Percentiles rank a stretch among this genome's conserved stretches.
These are phyloP conservation scores for Tor tambroides DNA, from an alignment of 2,113 vertebrate genomes.

Conservation along the genomic window DNA sequence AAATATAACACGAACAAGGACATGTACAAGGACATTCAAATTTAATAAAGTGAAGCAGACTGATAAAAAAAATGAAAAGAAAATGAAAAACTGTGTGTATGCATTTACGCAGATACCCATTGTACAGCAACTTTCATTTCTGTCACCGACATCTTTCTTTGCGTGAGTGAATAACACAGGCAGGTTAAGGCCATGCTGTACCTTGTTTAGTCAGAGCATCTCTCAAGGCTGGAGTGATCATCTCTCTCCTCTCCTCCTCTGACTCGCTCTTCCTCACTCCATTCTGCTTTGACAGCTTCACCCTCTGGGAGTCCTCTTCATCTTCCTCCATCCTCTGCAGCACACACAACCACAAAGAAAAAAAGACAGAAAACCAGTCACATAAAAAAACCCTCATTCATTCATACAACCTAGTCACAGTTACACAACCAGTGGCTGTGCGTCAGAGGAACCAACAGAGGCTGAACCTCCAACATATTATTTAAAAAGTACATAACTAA, in stretches of 20 bases:
- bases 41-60: background rate
- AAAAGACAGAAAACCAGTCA: background rate
- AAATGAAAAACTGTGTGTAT: background rate
- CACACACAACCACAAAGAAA: slow-evolving; percentile 30
- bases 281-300: slow-evolving; percentile 61
- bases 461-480: background rate
- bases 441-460: background rate
- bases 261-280: slow-evolving; percentile 68
- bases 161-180: background rate
- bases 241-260: slow-evolving; percentile 80
- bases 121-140: background rate
- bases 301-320: slow-evolving; percentile 57
- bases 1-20: background rate
- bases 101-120: background rate
- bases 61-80: background rate
- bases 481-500: background rate
- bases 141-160: slow-evolving; percentile 2
- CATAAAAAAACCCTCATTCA: background rate
- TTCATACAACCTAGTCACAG: background rate
- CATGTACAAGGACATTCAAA: background rate
- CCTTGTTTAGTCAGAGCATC: slow-evolving; percentile 91
- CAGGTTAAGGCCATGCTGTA: slow-evolving; percentile 58
- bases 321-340: slow-evolving; percentile 74
- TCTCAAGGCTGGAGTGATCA: slow-evolving; percentile 90
- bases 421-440: background rate